A percentile compares a stretch with the other conserved stretches of the same genome.
Conservation (phyloP, 1,140 invertebrate species). For the Hycleus phaleratus region DNA sequence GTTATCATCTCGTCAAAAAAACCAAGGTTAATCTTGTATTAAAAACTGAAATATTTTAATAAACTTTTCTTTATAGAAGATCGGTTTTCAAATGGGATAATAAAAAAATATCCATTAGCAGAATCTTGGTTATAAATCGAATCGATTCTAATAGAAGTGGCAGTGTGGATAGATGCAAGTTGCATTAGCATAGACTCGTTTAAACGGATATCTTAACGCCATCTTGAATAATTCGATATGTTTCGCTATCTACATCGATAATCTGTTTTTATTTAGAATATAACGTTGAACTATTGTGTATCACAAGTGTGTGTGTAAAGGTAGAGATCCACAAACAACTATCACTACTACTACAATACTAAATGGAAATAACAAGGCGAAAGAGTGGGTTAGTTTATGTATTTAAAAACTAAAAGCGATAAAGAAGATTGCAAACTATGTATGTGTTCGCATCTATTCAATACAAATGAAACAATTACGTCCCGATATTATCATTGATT, state of each 20-base stretch:
- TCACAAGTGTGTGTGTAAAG: conserved; percentile 21
- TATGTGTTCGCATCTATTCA: conserved; percentile 8
- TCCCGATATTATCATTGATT: conserved; percentile 21
- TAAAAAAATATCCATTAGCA: conserved; percentile 3
- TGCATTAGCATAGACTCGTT: conserved; percentile 25
- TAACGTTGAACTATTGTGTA: conserved; percentile 31
- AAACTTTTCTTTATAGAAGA: no score
- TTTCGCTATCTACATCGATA: conserved; percentile 32
- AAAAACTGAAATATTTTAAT: no score
- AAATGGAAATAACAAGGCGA: conserved; percentile 24
- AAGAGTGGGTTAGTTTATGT: conserved; percentile 35
- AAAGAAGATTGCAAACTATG: conserved; percentile 24
- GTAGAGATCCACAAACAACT: conserved; percentile 21
- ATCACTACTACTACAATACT: conserved; percentile 5
- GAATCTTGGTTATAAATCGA: conserved; percentile 22
- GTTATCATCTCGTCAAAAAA: no score
- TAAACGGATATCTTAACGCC: conserved; percentile 29
- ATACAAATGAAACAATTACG: conserved; percentile 23
- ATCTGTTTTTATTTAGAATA: conserved; percentile 20
- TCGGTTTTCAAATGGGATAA: neutral
- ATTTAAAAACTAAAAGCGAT: conserved; percentile 14
- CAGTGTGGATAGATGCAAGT: conserved; percentile 15
- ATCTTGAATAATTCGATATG: conserved; percentile 36
- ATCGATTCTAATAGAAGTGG: conserved; percentile 22
- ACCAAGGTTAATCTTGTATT: no score